Evolutionary conservation across 2,113 vertebrate genomes (phyloP).

Genomic region (Scatophagus argus): DNA sequence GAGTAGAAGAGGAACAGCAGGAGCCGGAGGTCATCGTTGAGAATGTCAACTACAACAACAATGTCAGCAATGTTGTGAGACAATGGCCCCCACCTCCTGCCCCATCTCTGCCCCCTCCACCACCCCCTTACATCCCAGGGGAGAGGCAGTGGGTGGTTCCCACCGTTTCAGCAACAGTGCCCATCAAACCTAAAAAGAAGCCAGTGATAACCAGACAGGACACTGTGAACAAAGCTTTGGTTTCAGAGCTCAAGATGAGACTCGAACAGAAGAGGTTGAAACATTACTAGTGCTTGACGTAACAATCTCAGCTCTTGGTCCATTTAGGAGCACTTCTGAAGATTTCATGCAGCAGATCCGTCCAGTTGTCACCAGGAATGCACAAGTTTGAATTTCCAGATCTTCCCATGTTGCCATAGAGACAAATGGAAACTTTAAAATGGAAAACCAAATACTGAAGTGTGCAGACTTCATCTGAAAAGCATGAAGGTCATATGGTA

Average conservation of each 20-base stretch:
- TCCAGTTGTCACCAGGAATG: neutral
- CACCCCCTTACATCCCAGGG: slow-evolving; percentile 8
- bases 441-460: no score
- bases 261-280: slow-evolving; percentile 89
- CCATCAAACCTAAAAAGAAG: slow-evolving; percentile 74
- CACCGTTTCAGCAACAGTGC: slow-evolving; percentile 87
- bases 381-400: neutral
- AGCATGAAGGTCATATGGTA: slow-evolving; percentile 5
- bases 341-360: neutral
- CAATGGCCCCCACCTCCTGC: slow-evolving; percentile 52
- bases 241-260: slow-evolving; percentile 95
- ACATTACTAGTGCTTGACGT: slow-evolving; percentile 70
- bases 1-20: slow-evolving; percentile 64
- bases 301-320: slow-evolving; percentile 9
- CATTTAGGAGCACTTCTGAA: neutral
- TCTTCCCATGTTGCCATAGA: neutral
- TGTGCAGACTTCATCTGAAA: neutral
- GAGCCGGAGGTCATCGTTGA: slow-evolving; percentile 49
- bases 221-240: slow-evolving; percentile 85
- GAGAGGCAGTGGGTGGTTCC: slow-evolving; percentile 83
- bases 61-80: slow-evolving; percentile 65
- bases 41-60: slow-evolving; percentile 90
- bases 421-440: neutral
- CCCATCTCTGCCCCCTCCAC: slow-evolving; percentile 83
- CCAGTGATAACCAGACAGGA: slow-evolving; percentile 71